Evolutionary conservation across 1,140 invertebrate genomes (phyloP), one percentile per base, ranked within the genome.

Genomic region (Pectinophora gossypiella): DNA sequence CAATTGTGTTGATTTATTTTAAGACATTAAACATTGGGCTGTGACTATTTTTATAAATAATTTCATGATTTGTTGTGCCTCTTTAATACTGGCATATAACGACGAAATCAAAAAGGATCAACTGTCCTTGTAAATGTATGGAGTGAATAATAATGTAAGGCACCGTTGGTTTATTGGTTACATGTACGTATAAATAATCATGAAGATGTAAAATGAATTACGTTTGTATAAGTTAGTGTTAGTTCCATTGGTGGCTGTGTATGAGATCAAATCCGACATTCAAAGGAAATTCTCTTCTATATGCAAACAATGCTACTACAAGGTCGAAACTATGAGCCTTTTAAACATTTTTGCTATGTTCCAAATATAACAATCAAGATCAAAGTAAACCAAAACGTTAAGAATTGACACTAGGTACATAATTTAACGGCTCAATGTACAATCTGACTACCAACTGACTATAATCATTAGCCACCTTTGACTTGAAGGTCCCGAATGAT

Each of bases 201-300:
- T 16, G 36, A 40, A 40, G 16, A n/a, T n/a, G n/a, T n/a, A n/a
- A n/a, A n/a, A n/a, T 32, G 27, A 32, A 3, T 12, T 32, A 3
- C 27, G 9, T 32, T 32, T 32, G 27, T 32, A 12, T 12, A n/a
- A n/a, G n/a, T 40, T 40, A 40, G 36, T 40, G 36, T 40, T 40
- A 40, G 16, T 68, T 80, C 72, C 76, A 82, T 71, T 79, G 73
- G 76, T 77, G 73, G 73, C 67, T 77, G 70, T 65, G 64, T 68
- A 77, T 85, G 81, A 82, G 81, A 85, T 84, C 80, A 84, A 84
- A 76, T 76, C 68, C 70, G 73, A 81, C 66, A 64, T 68, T 66
- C 45, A 32, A 40, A 40, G 36, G 36, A 27, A 27, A 12, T 27
- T 40, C 10, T 40, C 27, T 40, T 40, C 36, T 40, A 32, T n/a